These are phyloP conservation scores for Fopius arisanus DNA, from an alignment of 1,140 invertebrate species.

Conservation along the genomic window DNA sequence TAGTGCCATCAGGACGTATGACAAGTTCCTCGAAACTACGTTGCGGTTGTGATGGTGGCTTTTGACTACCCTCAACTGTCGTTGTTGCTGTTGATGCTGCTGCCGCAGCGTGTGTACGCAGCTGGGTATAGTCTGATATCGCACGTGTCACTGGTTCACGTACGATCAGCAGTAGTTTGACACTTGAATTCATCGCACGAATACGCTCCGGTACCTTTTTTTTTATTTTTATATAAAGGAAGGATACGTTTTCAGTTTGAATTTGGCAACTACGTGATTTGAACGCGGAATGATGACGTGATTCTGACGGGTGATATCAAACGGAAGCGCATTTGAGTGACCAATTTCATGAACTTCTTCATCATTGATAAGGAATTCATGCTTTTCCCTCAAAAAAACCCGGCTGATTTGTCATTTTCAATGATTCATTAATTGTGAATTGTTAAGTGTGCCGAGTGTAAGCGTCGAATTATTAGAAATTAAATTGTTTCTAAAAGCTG, in stretches of 20 bases:
- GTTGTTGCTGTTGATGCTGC: slow-evolving; percentile 58
- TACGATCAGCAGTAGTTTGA: slow-evolving; percentile 93
- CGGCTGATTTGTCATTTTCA: too few species aligned
- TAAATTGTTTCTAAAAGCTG: too few species aligned
- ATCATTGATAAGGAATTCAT: too few species aligned
- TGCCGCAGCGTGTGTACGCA: slow-evolving; percentile 75
- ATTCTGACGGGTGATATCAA: not conserved
- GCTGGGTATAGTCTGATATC: slow-evolving; percentile 95
- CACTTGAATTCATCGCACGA: slow-evolving; percentile 90
- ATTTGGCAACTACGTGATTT: not conserved
- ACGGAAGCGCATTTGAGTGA: too few species aligned
- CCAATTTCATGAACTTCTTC: too few species aligned
- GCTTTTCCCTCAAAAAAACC: too few species aligned
- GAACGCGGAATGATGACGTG: not conserved
- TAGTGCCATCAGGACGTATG: slow-evolving; percentile 78
- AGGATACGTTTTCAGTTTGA: slow-evolving; percentile 1
- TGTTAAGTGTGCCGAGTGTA: too few species aligned
- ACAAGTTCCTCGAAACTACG: slow-evolving; percentile 84
- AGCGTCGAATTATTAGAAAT: too few species aligned
- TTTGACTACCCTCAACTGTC: slow-evolving; percentile 27
- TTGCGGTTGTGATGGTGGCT: slow-evolving; percentile 34
- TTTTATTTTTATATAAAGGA: not conserved
- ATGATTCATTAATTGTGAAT: too few species aligned
- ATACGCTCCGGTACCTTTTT: slow-evolving; percentile 81
- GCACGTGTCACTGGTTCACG: slow-evolving; percentile 94